These are phyloP conservation scores for Corapipo altera DNA, from an alignment of 2,113 vertebrate species.

Conservation along the genomic window DNA sequence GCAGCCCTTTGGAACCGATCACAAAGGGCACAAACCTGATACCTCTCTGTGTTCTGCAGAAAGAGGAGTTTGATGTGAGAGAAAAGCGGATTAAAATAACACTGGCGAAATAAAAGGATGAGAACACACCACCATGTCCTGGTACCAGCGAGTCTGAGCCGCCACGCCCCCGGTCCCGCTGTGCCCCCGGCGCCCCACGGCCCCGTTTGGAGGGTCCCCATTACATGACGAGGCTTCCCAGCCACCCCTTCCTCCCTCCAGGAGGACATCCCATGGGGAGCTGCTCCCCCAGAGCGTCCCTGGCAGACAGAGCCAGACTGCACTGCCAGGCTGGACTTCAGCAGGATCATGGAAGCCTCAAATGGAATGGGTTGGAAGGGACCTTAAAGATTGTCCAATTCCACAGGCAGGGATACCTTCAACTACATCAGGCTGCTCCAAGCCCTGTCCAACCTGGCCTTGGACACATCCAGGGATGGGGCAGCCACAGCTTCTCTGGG, in stretches of 20 bases:
- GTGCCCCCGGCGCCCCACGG: not conserved
- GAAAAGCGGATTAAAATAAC: slow-evolving; percentile 42
- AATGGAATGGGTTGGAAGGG: not conserved
- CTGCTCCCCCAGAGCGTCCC: not conserved
- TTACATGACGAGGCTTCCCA: fast-evolving
- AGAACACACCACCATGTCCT: not conserved
- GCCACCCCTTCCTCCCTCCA: not conserved
- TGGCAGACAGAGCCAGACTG: not conserved
- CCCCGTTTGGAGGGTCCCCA: not conserved
- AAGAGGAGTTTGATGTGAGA: slow-evolving; percentile 7
- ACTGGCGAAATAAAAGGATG: not conserved
- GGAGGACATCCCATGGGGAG: not conserved
- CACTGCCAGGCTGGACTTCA: fast-evolving
- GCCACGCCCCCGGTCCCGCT: fast-evolving
- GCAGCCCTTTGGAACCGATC: not conserved
- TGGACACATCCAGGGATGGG: not conserved
- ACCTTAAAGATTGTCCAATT: not conserved
- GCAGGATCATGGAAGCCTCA: fast-evolving
- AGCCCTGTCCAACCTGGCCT: not conserved
- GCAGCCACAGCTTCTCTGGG: not conserved
- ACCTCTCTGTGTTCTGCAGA: not conserved
- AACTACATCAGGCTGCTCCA: not conserved
- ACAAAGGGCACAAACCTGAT: slow-evolving; percentile 11
- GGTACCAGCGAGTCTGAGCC: not conserved
- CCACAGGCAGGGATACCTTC: not conserved